Evolutionary conservation across 2,888 invertebrate species (phyloP).

Genomic region (Branchellion lobata): DNA sequence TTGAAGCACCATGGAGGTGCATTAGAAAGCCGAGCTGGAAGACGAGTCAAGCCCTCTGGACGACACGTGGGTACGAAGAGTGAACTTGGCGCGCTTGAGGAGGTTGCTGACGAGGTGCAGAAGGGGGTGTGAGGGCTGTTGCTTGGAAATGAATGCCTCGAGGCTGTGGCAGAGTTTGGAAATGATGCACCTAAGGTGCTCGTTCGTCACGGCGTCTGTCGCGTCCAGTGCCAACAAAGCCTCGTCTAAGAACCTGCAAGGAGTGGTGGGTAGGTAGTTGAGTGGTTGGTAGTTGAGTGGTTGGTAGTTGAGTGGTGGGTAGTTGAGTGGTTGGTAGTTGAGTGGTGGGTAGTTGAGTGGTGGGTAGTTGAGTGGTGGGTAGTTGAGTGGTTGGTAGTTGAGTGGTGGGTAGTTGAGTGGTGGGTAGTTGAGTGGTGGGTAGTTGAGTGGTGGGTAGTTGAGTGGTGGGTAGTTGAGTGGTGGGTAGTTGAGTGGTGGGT

Average conservation of each 20-base stretch:
- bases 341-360: too few species aligned
- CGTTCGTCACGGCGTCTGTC: slow-evolving; percentile 75
- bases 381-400: too few species aligned
- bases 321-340: too few species aligned
- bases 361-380: too few species aligned
- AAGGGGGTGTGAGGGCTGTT: slow-evolving; percentile 65
- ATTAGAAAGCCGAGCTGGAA: background rate
- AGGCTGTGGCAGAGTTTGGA: slow-evolving; percentile 76
- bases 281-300: background rate
- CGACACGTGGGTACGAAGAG: background rate
- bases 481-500: too few species aligned
- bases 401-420: too few species aligned
- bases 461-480: too few species aligned
- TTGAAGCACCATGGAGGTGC: background rate
- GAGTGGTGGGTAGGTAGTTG: slow-evolving; percentile 18
- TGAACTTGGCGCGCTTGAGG: slow-evolving; percentile 16
- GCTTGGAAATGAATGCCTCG: slow-evolving; percentile 68
- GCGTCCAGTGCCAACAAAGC: slow-evolving; percentile 80
- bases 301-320: background rate
- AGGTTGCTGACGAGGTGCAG: background rate
- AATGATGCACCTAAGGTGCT: slow-evolving; percentile 79
- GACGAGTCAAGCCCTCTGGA: background rate
- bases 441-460: too few species aligned
- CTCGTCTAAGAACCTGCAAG: slow-evolving; percentile 78
- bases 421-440: too few species aligned